Conservation (phyloP, 2,797 vertebrate genomes). For the Pangasius mekongensis region DNA sequence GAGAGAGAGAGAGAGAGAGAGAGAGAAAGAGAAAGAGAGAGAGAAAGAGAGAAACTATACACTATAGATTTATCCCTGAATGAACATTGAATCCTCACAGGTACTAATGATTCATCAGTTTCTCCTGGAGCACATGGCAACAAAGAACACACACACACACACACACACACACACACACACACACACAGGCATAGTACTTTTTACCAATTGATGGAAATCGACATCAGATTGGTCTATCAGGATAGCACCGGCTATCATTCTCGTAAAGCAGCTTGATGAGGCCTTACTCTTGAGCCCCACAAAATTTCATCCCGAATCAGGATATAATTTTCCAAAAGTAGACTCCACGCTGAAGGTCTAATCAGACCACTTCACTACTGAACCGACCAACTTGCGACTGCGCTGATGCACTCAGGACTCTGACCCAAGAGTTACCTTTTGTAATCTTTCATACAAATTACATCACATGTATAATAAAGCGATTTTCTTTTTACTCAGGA, state of each 20-base stretch:
- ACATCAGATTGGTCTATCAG: conserved; percentile 16
- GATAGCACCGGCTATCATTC: not conserved
- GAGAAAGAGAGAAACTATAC: not conserved
- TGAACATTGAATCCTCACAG: conserved; percentile 18
- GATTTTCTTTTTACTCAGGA: not conserved
- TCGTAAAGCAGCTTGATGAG: conserved; percentile 29
- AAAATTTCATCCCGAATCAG: conserved; percentile 11
- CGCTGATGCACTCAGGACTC: not conserved
- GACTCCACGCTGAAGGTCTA: not conserved
- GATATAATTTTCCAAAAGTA: conserved; percentile 9
- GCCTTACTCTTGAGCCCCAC: not conserved
- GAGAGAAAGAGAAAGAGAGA: too few relatives aligned
- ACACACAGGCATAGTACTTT: not conserved
- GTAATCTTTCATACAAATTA: not conserved
- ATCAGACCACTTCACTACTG: conserved; percentile 8
- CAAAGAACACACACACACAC: not conserved
- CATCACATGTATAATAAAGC: not conserved
- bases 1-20: not conserved
- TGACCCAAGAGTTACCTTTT: not conserved
- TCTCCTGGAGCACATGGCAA: not conserved
- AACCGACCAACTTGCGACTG: too few relatives aligned
- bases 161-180: not conserved
- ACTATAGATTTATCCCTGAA: not conserved
- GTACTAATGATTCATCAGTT: conserved; percentile 6
- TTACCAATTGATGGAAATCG: not conserved